Conservation (phyloP, 2,797 vertebrate species). For the Oryzias sinensis region DNA sequence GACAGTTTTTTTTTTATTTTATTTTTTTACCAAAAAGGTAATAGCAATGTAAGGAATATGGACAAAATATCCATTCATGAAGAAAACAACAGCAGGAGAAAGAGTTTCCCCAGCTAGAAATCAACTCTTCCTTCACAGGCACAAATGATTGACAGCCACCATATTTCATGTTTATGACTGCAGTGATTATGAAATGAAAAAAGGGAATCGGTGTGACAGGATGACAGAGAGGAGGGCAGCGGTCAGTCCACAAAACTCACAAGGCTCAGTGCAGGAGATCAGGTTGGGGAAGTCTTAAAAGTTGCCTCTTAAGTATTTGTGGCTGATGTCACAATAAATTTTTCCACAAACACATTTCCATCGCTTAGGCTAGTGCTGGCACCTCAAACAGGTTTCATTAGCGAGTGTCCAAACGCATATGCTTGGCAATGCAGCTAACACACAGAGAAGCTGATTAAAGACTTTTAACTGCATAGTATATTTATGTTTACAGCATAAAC, state of each 20-base stretch:
- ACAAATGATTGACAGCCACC: slow-evolving; percentile 7
- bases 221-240: no score
- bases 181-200: slow-evolving; percentile 2
- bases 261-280: slow-evolving; percentile 29
- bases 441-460: no score
- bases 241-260: no score
- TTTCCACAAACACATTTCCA: slow-evolving; percentile 38
- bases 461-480: no score
- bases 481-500: no score
- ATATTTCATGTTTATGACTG: slow-evolving; percentile 20
- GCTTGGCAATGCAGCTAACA: slow-evolving; percentile 2
- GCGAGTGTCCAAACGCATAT: slow-evolving; percentile 8
- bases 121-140: slow-evolving; percentile 8
- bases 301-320: slow-evolving; percentile 61
- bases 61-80: no score
- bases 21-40: no score
- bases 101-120: no score
- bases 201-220: not conserved
- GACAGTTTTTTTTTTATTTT: no score
- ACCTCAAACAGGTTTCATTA: slow-evolving; percentile 33
- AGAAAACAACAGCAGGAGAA: no score
- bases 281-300: slow-evolving; percentile 48
- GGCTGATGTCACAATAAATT: slow-evolving; percentile 48
- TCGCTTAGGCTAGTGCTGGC: slow-evolving; percentile 6
- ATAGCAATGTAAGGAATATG: no score